phyloP scores from a whole-genome alignment of 2,888 invertebrate species.

The Aspidiotus destructor region DNA sequence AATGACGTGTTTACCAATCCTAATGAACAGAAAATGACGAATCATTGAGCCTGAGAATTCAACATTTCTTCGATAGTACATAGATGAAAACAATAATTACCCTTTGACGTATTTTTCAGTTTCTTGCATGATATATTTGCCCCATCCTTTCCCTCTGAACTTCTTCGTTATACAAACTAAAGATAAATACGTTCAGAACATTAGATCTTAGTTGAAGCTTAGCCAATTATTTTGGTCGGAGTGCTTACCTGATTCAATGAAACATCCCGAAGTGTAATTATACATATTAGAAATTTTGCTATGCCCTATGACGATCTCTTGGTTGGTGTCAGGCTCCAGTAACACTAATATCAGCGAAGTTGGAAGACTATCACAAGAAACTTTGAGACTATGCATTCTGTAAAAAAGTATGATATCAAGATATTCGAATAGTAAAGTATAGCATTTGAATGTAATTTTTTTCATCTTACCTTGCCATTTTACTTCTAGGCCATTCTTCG shows the following conservation, averaged over 20 bases:
- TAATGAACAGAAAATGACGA: conserved; percentile 34
- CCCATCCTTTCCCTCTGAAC: conserved; percentile 64
- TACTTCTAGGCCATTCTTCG: conserved; percentile 78
- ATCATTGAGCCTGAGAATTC: conserved; percentile 4
- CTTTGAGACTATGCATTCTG: conserved; percentile 58
- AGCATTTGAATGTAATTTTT: neutral
- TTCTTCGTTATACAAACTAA: conserved; percentile 50
- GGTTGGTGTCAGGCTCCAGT: conserved; percentile 43
- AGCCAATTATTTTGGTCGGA: neutral
- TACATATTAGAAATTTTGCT: conserved; percentile 67
- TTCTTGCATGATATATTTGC: conserved; percentile 61
- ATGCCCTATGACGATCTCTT: conserved; percentile 57
- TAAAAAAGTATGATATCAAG: conserved; percentile 26
- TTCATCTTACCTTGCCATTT: conserved; percentile 54
- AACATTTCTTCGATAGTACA: neutral
- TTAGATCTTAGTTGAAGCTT: too few species aligned
- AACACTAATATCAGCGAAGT: conserved; percentile 39
- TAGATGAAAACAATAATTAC: conserved; percentile 41
- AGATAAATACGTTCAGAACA: conserved; percentile 42
- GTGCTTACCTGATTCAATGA: conserved; percentile 57
- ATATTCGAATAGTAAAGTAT: neutral
- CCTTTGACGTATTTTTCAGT: conserved; percentile 60
- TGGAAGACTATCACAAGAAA: conserved; percentile 64
- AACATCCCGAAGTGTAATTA: conserved; percentile 59
- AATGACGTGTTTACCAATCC: conserved; percentile 38